phyloP scores from a whole-genome alignment of 2,113 vertebrate genomes.

The Lophius piscatorius region DNA sequence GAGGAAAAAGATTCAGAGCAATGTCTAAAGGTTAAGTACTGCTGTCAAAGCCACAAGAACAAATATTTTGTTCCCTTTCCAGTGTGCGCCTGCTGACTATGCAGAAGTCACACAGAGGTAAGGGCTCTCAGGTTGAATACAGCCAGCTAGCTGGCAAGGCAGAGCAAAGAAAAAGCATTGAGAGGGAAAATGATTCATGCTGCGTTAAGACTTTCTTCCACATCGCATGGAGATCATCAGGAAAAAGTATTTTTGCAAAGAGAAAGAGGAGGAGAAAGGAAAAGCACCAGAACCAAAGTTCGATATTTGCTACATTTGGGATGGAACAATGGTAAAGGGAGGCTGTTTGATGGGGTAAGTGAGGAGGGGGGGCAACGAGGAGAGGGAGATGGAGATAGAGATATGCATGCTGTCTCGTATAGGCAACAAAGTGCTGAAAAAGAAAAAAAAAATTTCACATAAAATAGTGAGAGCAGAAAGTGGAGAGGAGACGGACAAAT shows the following conservation, averaged over 20 bases:
- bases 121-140: constrained; percentile 26
- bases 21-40: constrained; percentile 23
- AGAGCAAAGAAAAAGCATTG: constrained; percentile 11
- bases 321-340: constrained; percentile 1
- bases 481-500: no score
- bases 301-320: constrained; percentile 35
- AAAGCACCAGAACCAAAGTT: no score
- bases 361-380: background rate
- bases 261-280: background rate
- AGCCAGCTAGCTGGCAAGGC: constrained; percentile 11
- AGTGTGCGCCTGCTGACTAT: background rate
- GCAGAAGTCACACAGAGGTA: constrained; percentile 44
- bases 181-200: constrained; percentile 19
- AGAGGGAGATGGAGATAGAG: constrained; percentile 10
- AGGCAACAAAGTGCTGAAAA: no score
- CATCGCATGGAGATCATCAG: constrained; percentile 37
- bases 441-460: no score
- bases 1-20: constrained; percentile 10
- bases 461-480: no score
- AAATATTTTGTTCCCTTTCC: constrained; percentile 13
- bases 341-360: constrained; percentile 24
- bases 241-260: background rate
- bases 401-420: background rate
- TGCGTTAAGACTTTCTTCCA: background rate
- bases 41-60: constrained; percentile 28